These are phyloP conservation scores for Masticophis lateralis DNA, from an alignment of 2,797 vertebrate genomes.

Conservation along the genomic window DNA sequence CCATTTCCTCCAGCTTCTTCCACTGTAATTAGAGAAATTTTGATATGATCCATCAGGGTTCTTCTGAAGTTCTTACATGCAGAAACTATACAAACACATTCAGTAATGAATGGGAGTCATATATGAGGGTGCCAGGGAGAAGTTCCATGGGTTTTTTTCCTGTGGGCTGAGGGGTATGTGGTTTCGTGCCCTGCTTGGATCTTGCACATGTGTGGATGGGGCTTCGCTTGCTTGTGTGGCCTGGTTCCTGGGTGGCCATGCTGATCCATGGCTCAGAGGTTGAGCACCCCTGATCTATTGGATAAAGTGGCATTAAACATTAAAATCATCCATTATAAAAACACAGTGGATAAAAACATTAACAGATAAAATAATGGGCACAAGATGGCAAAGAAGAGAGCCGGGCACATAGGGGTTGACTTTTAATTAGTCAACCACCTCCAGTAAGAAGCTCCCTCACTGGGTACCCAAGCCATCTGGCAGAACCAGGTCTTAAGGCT, in stretches of 20 bases:
- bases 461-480: background rate
- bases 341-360: background rate
- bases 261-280: background rate
- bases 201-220: background rate
- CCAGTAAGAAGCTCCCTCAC: background rate
- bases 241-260: background rate
- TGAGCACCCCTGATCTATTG: background rate
- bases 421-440: background rate
- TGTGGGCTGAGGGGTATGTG: rapidly evolving
- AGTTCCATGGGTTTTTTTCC: no score
- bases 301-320: background rate
- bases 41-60: background rate
- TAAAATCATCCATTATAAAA: background rate
- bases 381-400: background rate
- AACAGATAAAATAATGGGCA: background rate
- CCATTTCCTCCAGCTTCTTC: background rate
- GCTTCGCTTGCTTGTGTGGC: background rate
- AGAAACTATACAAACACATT: background rate
- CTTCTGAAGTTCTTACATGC: background rate
- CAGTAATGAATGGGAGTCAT: background rate
- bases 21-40: background rate
- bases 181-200: background rate
- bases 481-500: background rate
- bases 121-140: background rate
- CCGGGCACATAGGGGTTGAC: background rate